These are phyloP conservation scores for Aporrectodea caliginosa DNA, from an alignment of 1,140 invertebrate genomes.

Conservation along the genomic window DNA sequence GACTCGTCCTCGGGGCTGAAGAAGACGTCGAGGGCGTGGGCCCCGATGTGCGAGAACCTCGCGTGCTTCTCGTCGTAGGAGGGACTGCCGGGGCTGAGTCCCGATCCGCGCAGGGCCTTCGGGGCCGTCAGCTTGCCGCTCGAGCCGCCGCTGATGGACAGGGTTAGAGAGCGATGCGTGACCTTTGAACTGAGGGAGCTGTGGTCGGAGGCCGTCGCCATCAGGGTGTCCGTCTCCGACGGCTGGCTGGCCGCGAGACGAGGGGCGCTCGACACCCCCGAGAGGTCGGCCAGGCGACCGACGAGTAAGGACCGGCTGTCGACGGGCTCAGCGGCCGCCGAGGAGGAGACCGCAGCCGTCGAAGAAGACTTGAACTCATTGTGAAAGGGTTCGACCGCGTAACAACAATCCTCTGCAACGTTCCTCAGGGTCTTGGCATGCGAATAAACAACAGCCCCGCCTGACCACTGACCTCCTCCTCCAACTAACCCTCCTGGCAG, in stretches of 20 bases:
- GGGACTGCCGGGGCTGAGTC: conserved; percentile 31
- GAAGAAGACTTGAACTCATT: too few relatives aligned
- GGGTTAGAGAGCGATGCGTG: neutral
- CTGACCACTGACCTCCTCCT: too few relatives aligned
- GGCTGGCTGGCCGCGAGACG: neutral
- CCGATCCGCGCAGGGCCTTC: neutral
- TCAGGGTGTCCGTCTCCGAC: neutral
- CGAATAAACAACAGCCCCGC: too few relatives aligned
- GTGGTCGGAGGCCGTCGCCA: neutral
- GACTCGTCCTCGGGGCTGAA: conserved; percentile 29
- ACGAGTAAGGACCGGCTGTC: neutral
- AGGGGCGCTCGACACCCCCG: neutral
- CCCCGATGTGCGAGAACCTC: conserved; percentile 31
- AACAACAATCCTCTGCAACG: too few relatives aligned
- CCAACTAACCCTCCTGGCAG: too few relatives aligned
- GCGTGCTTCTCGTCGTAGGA: conserved; percentile 27
- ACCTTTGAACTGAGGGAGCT: too few relatives aligned
- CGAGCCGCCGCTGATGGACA: neutral
- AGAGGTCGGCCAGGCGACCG: neutral
- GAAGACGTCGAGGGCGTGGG: conserved; percentile 32
- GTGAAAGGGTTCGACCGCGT: too few relatives aligned
- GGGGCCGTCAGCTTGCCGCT: neutral
- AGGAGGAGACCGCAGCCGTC: neutral
- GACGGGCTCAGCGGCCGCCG: neutral
- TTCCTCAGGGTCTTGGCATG: too few relatives aligned